Percentiles rank a stretch among this genome's conserved stretches.
Conservation (phyloP, 2,888 invertebrate genomes). For the Allophyes oxyacanthae region DNA sequence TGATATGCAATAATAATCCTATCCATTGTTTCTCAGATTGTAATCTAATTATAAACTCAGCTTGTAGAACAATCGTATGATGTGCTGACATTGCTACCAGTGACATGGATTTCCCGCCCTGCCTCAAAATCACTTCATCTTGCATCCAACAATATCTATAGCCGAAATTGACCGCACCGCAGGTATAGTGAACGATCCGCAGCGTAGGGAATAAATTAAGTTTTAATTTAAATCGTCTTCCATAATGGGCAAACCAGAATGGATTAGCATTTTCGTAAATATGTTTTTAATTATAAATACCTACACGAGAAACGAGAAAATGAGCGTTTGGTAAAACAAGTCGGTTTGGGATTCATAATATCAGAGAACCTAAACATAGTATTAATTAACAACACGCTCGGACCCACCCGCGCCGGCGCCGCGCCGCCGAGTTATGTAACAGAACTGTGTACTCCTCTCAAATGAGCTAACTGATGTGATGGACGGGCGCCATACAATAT, state of each 20-base stretch:
- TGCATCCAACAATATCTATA: too few relatives aligned
- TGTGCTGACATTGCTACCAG: constrained; percentile 18
- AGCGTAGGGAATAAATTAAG: constrained; percentile 14
- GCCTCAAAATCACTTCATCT: neutral
- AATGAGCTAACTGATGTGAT: too few relatives aligned
- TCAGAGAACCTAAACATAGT: too few relatives aligned
- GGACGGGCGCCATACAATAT: too few relatives aligned
- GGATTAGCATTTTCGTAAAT: constrained; percentile 30
- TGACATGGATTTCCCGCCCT: constrained; percentile 2
- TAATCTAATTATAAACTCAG: constrained; percentile 16
- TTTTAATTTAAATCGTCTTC: constrained; percentile 25
- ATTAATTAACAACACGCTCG: too few relatives aligned
- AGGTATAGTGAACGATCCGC: neutral
- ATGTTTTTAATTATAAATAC: constrained; percentile 19
- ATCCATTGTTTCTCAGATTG: constrained; percentile 18
- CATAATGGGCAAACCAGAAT: constrained; percentile 10
- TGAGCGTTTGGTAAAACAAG: constrained; percentile 24
- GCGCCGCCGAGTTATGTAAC: too few relatives aligned
- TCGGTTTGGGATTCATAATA: neutral
- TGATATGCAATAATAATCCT: constrained; percentile 14
- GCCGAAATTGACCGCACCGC: too few relatives aligned
- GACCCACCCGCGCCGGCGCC: too few relatives aligned
- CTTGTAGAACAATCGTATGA: neutral
- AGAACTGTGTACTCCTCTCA: too few relatives aligned
- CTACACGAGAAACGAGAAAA: constrained; percentile 33